A percentile compares a stretch with the other conserved stretches of the same genome.
Evolutionary conservation across 2,113 vertebrate genomes (phyloP).

Genomic region (Dicrurus megarhynchus): DNA sequence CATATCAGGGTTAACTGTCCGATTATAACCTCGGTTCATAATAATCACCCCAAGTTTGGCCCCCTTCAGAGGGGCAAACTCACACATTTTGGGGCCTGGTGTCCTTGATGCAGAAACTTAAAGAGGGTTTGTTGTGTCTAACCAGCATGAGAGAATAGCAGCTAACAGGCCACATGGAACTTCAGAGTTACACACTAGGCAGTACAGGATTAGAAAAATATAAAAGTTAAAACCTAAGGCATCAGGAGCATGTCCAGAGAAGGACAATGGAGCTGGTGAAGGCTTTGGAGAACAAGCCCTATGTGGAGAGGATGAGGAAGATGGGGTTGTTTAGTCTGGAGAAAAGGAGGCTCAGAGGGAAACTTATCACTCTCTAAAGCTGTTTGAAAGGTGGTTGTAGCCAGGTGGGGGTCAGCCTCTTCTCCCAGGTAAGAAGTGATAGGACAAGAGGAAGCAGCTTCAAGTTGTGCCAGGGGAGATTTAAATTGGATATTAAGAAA

Average conservation of each 20-base stretch:
- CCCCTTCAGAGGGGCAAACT: too few relatives aligned
- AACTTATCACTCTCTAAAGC: background rate
- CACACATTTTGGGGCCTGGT: too few relatives aligned
- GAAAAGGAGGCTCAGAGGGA: background rate
- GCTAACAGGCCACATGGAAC: too few relatives aligned
- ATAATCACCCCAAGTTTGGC: too few relatives aligned
- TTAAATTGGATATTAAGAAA: background rate
- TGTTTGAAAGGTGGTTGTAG: background rate
- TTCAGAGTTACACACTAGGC: too few relatives aligned
- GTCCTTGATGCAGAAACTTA: too few relatives aligned
- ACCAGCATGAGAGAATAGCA: too few relatives aligned
- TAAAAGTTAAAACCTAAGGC: too few relatives aligned
- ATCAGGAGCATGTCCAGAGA: background rate
- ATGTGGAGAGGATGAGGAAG: background rate
- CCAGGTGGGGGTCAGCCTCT: background rate
- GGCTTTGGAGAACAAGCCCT: background rate
- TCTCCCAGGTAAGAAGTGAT: background rate
- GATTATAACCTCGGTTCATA: too few relatives aligned
- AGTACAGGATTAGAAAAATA: too few relatives aligned
- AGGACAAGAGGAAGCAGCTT: background rate
- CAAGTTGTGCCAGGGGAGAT: background rate
- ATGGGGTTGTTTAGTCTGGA: background rate
- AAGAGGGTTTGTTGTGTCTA: too few relatives aligned
- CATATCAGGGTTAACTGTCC: too few relatives aligned
- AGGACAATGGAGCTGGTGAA: background rate